Evolutionary conservation across 2,113 vertebrate genomes (phyloP).

Genomic region (Vanacampus margaritifer): DNA sequence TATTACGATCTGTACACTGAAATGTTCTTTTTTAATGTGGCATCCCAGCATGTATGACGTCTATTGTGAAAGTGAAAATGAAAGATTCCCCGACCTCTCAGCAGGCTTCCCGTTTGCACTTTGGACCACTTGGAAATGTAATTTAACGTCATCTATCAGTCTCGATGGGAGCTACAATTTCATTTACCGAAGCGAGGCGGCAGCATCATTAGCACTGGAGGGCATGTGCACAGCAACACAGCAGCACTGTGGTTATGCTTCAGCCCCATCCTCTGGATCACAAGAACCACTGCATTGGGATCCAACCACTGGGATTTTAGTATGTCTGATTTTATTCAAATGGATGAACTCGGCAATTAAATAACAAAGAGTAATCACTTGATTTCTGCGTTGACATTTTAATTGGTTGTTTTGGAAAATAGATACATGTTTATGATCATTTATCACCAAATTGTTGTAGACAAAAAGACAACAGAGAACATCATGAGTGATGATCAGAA

Average conservation of each 20-base stretch:
- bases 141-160: slow-evolving; percentile 26
- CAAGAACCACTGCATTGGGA: slow-evolving; percentile 66
- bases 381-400: slow-evolving; percentile 11
- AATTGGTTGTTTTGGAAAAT: neutral
- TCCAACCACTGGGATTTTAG: neutral
- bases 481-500: neutral
- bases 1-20: too few species aligned
- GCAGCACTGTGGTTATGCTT: slow-evolving; percentile 46
- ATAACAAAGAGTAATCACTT: slow-evolving; percentile 22
- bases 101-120: slow-evolving; percentile 18
- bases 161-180: slow-evolving; percentile 22
- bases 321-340: neutral
- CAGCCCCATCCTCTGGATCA: slow-evolving; percentile 74
- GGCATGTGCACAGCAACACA: neutral
- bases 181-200: slow-evolving; percentile 11
- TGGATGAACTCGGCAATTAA: slow-evolving; percentile 5
- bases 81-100: slow-evolving; percentile 25
- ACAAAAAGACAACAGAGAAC: slow-evolving; percentile 9
- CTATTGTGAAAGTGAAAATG: slow-evolving; percentile 9
- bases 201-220: slow-evolving; percentile 30
- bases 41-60: neutral
- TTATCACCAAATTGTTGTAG: slow-evolving; percentile 20
- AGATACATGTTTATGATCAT: slow-evolving; percentile 7
- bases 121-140: slow-evolving; percentile 19
- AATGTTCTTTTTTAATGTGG: neutral